These are phyloP conservation scores for Trachelus iudaicus DNA, from an alignment of 2,888 invertebrate genomes.

Conservation along the genomic window DNA sequence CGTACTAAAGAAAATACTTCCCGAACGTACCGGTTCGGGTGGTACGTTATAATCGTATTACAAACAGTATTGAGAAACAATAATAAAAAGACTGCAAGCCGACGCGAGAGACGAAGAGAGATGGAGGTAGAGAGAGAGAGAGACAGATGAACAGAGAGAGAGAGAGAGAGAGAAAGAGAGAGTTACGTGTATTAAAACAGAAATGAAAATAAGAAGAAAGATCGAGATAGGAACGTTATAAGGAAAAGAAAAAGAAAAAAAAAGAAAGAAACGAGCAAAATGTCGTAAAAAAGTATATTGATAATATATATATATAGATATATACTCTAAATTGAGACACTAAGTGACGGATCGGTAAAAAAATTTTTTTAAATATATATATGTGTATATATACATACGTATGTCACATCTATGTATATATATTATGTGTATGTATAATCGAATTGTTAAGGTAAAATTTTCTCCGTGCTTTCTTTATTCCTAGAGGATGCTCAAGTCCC, in stretches of 20 bases:
- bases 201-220: constrained; percentile 11
- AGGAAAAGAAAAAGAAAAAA: constrained; percentile 12
- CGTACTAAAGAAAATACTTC: constrained; percentile 23
- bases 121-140: constrained; percentile 7
- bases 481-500: constrained; percentile 32
- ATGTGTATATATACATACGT: constrained; percentile 31
- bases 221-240: neutral
- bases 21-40: constrained; percentile 5
- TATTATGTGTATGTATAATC: constrained; percentile 36
- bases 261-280: constrained; percentile 20
- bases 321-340: constrained; percentile 40
- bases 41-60: constrained; percentile 47
- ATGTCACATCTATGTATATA: constrained; percentile 36
- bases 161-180: constrained; percentile 16
- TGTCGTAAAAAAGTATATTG: constrained; percentile 37
- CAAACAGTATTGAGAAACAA: constrained; percentile 62
- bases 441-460: constrained; percentile 32
- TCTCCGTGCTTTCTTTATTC: constrained; percentile 46
- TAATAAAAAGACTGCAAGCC: constrained; percentile 56
- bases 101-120: constrained; percentile 32
- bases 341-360: constrained; percentile 23
- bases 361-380: constrained; percentile 36
- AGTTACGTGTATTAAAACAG: neutral
- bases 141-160: neutral
- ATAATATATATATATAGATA: constrained; percentile 11